phyloP scores from a whole-genome alignment of 2,888 invertebrate species.

The Nysson spinosus region DNA sequence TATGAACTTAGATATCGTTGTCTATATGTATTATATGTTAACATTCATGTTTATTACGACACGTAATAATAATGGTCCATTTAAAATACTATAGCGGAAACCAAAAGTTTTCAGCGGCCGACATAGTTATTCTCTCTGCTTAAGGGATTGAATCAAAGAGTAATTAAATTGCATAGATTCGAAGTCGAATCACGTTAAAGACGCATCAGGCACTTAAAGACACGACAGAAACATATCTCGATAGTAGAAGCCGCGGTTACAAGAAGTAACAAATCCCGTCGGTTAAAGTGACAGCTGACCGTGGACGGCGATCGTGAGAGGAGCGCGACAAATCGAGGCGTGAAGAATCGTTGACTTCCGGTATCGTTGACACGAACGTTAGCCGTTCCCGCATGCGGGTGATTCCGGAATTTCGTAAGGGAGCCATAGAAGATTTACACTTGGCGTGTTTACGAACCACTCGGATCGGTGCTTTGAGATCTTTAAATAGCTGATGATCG shows the following conservation, averaged over 20 bases:
- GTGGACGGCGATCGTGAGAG: slow-evolving; percentile 13
- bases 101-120: too few relatives aligned
- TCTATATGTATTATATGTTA: not conserved
- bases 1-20: not conserved
- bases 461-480: slow-evolving; percentile 33
- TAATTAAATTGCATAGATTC: too few relatives aligned
- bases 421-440: slow-evolving; percentile 36
- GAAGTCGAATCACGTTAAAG: too few relatives aligned
- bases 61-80: not conserved
- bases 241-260: not conserved
- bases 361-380: slow-evolving; percentile 39
- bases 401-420: slow-evolving; percentile 41
- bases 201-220: too few relatives aligned
- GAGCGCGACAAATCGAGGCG: slow-evolving; percentile 39
- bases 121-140: too few relatives aligned
- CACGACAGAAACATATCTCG: too few relatives aligned
- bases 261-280: not conserved
- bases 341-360: slow-evolving; percentile 63
- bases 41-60: not conserved
- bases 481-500: slow-evolving; percentile 46
- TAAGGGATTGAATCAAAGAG: too few relatives aligned
- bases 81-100: too few relatives aligned
- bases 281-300: slow-evolving; percentile 15
- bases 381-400: slow-evolving; percentile 43
- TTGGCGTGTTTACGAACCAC: slow-evolving; percentile 18